Evolutionary conservation across 1,140 invertebrate genomes (phyloP).

Genomic region (Drosophila trapezifrons): DNA sequence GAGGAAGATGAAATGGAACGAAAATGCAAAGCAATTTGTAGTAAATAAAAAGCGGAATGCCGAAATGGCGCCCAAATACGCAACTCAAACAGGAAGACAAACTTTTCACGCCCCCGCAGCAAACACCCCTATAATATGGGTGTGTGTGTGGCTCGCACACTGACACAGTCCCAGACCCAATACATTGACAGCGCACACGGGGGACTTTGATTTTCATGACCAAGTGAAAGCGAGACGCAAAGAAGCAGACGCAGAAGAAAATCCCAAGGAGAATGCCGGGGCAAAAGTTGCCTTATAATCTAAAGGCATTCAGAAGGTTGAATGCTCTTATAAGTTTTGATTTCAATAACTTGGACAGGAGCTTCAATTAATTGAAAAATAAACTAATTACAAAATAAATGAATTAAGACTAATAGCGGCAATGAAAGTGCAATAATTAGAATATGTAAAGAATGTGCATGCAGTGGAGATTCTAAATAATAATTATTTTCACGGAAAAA

Average conservation of each 20-base stretch:
- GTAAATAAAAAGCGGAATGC: conserved; percentile 54
- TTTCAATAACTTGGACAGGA: neutral
- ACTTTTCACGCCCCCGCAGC: conserved; percentile 38
- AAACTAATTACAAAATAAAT: conserved; percentile 5
- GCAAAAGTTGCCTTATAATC: conserved; percentile 17
- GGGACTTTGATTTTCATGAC: conserved; percentile 57
- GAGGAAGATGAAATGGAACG: conserved; percentile 24
- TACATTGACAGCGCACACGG: conserved; percentile 29
- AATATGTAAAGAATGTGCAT: too few species aligned
- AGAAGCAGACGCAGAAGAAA: conserved; percentile 23
- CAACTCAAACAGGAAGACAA: conserved; percentile 52
- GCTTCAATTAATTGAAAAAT: neutral
- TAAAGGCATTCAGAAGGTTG: conserved; percentile 4
- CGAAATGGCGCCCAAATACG: conserved; percentile 47
- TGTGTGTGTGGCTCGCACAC: conserved; percentile 5
- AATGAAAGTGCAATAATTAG: too few species aligned
- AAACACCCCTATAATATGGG: conserved; percentile 11
- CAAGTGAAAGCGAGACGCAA: conserved; percentile 28
- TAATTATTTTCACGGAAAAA: neutral
- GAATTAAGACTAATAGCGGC: too few species aligned
- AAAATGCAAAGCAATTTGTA: conserved; percentile 65
- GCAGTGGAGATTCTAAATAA: neutral
- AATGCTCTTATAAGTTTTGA: conserved; percentile 35
- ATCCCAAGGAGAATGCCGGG: conserved; percentile 4
- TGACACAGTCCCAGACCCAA: neutral